A percentile compares a stretch with the other conserved stretches of the same genome.
Conservation (phyloP, 2,113 vertebrate species). For the Cichladusa arquata region DNA sequence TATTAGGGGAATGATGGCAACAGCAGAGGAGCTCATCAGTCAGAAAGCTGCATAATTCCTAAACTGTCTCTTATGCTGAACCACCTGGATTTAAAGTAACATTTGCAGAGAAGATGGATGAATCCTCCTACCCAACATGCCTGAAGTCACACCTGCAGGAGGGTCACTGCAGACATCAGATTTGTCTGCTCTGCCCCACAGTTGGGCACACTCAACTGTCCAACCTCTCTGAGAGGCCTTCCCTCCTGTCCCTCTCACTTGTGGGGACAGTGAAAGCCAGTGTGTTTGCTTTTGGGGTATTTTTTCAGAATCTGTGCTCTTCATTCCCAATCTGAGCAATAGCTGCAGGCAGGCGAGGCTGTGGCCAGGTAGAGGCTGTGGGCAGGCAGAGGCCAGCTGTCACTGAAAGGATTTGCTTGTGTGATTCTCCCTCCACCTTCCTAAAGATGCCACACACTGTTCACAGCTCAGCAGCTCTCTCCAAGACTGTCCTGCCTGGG, state of each 20-base stretch:
- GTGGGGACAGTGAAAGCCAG: background rate
- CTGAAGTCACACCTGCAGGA: background rate
- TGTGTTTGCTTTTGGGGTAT: background rate
- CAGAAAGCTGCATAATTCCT: constrained; percentile 25
- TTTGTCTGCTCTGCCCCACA: accelerated
- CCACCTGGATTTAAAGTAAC: constrained; percentile 43
- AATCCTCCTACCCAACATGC: background rate
- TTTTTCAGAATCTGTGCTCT: background rate
- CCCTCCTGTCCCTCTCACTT: background rate
- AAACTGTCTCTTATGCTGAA: constrained; percentile 20
- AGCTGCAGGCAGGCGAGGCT: accelerated
- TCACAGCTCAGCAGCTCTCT: background rate
- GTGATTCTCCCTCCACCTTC: background rate
- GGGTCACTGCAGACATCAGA: background rate
- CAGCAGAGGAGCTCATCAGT: constrained; percentile 13
- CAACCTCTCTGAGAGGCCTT: background rate
- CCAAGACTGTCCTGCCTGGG: background rate
- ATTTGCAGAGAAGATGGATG: background rate
- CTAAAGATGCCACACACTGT: background rate
- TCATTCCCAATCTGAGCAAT: accelerated
- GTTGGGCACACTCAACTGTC: accelerated
- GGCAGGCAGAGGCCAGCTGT: background rate
- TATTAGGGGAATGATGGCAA: constrained; percentile 39
- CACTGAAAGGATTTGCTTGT: background rate
- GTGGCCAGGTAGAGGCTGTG: background rate